Evolutionary conservation across 2,797 vertebrate species (phyloP), one percentile per base, ranked within the genome.

Genomic region (Poecilia picta): DNA sequence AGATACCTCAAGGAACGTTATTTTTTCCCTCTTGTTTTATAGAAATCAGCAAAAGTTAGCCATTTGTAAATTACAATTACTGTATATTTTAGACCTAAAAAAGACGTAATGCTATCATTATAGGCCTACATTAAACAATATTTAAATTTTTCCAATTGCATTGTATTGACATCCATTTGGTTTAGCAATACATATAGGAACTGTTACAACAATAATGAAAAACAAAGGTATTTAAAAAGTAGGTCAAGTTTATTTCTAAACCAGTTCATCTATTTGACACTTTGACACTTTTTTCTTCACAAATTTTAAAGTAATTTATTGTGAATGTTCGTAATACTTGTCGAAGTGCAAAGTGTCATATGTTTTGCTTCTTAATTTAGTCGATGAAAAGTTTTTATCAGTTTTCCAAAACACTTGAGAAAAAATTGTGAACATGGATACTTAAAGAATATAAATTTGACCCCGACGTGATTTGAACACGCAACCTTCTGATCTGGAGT

Each of bases 401-500:
- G 2, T 0, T 20, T 20, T 36, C 16, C 20, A 13, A 13, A 31
- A 15, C n/a, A 31, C 4, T 15, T 15, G 12, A 28, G n/a, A 59
- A 5, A 7, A 31, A 31, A 31, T 15, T 13, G 8, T 23, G 18
- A 10, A 12, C 0, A 11, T 25, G 0, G 1, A 28, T 62, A 41
- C 1, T 5, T 25, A 13, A 8, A 41, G 4, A 68, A 25, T 6
- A 68, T 13, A 25, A 41, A 4, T 5, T 0, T 90, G 88, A 93
- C 89, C 90, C 88, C 88, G 89, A 91, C 87, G 87, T 92, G 89
- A 92, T 91, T 90, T 93, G 89, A 94, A 94, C 92, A 93, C 93
- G 90, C 89, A 93, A 90, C 92, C 93, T 93, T 93, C 92, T 93
- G 91, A 93, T 93, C 91, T 93, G 92, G 91, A 93, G 92, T 92